Conservation (phyloP, 2,888 invertebrate species). For the Tiliacea citrago region DNA sequence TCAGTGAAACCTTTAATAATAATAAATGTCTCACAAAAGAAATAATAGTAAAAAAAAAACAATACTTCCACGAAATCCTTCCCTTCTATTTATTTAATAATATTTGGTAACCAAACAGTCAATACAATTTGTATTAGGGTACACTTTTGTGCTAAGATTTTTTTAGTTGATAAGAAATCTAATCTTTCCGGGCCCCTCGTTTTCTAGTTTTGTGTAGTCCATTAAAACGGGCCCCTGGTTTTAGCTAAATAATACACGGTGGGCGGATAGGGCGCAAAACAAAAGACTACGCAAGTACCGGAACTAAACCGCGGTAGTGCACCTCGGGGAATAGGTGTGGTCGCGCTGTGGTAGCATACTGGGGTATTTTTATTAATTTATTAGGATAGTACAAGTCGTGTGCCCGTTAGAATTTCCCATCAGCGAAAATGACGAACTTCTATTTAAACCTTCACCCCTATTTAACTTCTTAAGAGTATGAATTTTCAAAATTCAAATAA, state of each 20-base stretch:
- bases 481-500: too few relatives aligned
- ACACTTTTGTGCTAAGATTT: conserved; percentile 74
- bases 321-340: conserved; percentile 83
- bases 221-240: conserved; percentile 87
- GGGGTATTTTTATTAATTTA: conserved; percentile 8
- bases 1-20: neutral
- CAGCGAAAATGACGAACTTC: neutral
- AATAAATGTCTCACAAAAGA: neutral
- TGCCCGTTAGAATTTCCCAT: neutral
- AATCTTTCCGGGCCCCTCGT: conserved; percentile 85
- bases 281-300: conserved; percentile 85
- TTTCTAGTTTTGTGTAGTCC: conserved; percentile 80
- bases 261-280: conserved; percentile 82
- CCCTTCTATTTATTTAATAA: conserved; percentile 63
- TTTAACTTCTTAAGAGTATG: too few relatives aligned
- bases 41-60: conserved; percentile 26
- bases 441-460: too few relatives aligned
- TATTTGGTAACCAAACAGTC: conserved; percentile 64
- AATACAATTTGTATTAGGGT: conserved; percentile 72
- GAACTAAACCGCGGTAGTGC: conserved; percentile 86
- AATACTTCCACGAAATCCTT: conserved; percentile 50
- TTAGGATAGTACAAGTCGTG: neutral
- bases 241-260: conserved; percentile 88
- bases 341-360: conserved; percentile 73
- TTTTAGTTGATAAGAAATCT: conserved; percentile 88